Evolutionary conservation across 2,888 invertebrate genomes (phyloP).

Genomic region (Elmis aenea): DNA sequence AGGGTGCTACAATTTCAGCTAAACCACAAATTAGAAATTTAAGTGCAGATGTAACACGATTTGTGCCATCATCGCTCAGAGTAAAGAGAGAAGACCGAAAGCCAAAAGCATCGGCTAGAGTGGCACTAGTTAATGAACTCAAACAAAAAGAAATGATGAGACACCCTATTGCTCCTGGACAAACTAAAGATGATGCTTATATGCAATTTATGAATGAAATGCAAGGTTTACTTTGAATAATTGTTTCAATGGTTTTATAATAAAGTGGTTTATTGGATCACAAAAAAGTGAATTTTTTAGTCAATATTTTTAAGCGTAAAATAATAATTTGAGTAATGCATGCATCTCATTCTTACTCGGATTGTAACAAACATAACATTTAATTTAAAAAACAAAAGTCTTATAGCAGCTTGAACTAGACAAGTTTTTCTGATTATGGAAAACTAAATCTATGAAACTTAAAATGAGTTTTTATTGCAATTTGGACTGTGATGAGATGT

Average conservation of each 20-base stretch:
- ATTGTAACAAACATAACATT: too few relatives aligned
- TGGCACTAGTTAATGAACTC: conserved; percentile 50
- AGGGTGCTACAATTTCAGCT: conserved; percentile 80
- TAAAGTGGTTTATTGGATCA: too few relatives aligned
- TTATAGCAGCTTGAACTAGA: too few relatives aligned
- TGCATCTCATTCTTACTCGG: too few relatives aligned
- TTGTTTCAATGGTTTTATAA: neutral
- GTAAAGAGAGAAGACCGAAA: conserved; percentile 83
- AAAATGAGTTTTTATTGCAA: too few relatives aligned
- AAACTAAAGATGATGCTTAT: conserved; percentile 95
- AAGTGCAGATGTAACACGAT: conserved; percentile 91
- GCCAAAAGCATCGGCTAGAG: conserved; percentile 51
- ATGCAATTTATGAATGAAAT: conserved; percentile 99
- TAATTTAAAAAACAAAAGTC: too few relatives aligned
- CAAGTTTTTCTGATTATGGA: too few relatives aligned
- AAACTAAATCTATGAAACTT: too few relatives aligned
- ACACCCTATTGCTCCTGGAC: conserved; percentile 32
- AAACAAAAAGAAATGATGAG: conserved; percentile 49
- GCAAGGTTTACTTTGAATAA: conserved; percentile 85
- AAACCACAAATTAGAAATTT: conserved; percentile 94
- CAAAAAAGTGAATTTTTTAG: too few relatives aligned
- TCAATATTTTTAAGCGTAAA: too few relatives aligned
- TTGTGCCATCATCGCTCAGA: conserved; percentile 88
- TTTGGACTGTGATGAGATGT: too few relatives aligned
- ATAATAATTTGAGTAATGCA: too few relatives aligned